Evolutionary conservation across 2,797 vertebrate species (phyloP).

Genomic region (Perodicticus potto): DNA sequence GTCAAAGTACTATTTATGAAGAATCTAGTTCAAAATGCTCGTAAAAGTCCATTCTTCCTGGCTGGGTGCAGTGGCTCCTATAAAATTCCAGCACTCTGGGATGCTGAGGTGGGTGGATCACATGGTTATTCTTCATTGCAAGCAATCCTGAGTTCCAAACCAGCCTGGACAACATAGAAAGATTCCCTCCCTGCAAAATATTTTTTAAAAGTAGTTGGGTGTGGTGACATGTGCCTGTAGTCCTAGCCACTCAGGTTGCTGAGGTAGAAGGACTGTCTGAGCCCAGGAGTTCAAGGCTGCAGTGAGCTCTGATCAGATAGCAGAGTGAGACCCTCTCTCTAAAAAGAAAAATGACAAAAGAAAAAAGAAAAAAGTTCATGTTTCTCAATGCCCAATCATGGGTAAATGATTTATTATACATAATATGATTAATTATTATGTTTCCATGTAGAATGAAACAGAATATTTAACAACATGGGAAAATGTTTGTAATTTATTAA

Average conservation of each 20-base stretch:
- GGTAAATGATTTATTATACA: neutral
- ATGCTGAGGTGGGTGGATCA: neutral
- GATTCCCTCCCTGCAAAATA: neutral
- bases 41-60: neutral
- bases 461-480: neutral
- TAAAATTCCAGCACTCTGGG: neutral
- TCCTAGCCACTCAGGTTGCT: neutral
- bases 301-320: neutral
- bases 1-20: constrained; percentile 1
- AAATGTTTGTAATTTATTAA: constrained; percentile 41
- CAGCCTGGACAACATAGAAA: neutral
- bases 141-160: neutral
- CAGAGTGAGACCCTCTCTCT: neutral
- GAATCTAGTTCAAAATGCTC: neutral
- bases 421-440: neutral
- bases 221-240: neutral
- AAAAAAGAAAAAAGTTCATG: neutral
- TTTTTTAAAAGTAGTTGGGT: neutral
- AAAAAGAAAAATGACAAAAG: neutral
- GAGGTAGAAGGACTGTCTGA: neutral
- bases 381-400: neutral
- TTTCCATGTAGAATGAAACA: constrained; percentile 4
- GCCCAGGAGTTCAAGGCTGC: neutral
- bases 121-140: no score
- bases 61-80: neutral